Conservation (phyloP, 2,797 vertebrate species). For the Pipistrellus pygmaeus region DNA sequence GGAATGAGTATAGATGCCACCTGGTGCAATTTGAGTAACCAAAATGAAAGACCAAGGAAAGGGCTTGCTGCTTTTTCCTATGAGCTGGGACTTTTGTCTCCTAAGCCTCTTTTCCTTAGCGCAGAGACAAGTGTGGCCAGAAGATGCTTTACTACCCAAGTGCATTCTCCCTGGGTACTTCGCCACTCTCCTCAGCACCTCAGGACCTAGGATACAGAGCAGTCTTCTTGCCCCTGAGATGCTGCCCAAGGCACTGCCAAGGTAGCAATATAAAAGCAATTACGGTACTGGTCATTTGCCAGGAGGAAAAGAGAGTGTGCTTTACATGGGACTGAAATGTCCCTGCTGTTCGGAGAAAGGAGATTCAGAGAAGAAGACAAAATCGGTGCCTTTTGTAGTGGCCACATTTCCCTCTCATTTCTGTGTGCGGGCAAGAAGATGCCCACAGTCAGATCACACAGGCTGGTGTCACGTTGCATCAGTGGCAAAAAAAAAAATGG, state of each 20-base stretch:
- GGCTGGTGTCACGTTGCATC: slow-evolving; percentile 29
- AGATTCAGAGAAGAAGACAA: slow-evolving; percentile 72
- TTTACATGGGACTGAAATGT: slow-evolving; percentile 68
- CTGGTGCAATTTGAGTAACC: not conserved
- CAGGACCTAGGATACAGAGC: not conserved
- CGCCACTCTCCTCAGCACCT: not conserved
- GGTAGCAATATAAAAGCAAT: slow-evolving; percentile 52
- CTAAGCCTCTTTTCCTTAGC: not conserved
- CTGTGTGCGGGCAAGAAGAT: slow-evolving; percentile 21
- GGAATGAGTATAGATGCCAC: not conserved
- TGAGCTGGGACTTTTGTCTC: not conserved
- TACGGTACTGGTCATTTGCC: slow-evolving; percentile 68
- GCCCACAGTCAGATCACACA: slow-evolving; percentile 19
- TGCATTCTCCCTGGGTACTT: not conserved
- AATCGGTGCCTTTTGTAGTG: slow-evolving; percentile 11
- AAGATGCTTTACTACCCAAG: not conserved
- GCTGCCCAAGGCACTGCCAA: not conserved
- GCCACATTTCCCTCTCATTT: slow-evolving; percentile 69
- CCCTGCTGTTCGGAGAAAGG: slow-evolving; percentile 67
- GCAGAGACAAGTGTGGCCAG: not conserved
- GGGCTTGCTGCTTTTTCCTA: not conserved
- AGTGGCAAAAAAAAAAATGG: slow-evolving; percentile 17
- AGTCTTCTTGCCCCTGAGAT: not conserved
- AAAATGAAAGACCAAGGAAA: not conserved
- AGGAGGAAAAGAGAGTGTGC: slow-evolving; percentile 67